Conservation (phyloP, 1,140 invertebrate species). For the Psix sp. region DNA sequence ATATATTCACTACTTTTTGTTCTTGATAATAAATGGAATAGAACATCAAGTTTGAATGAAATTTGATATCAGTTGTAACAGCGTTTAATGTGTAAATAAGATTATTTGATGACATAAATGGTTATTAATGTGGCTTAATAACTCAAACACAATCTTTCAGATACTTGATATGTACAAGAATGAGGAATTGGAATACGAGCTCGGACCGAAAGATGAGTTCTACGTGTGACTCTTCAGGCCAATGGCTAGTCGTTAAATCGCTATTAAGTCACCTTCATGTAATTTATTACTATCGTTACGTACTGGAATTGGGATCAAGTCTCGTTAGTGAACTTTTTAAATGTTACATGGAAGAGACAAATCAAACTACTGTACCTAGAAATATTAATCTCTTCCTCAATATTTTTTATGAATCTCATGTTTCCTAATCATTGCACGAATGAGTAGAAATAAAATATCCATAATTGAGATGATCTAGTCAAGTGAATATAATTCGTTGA, state of each 20-base stretch:
- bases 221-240: constrained; percentile 79
- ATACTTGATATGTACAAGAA: constrained; percentile 96
- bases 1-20: too few species aligned
- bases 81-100: too few species aligned
- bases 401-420: constrained; percentile 75
- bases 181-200: constrained; percentile 93
- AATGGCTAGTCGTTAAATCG: constrained; percentile 52
- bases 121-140: constrained; percentile 40
- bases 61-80: too few species aligned
- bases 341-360: constrained; percentile 59
- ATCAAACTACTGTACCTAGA: constrained; percentile 64
- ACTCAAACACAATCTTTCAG: constrained; percentile 79
- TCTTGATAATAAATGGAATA: too few species aligned
- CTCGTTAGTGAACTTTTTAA: constrained; percentile 66
- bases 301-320: constrained; percentile 77
- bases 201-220: constrained; percentile 92
- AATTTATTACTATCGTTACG: constrained; percentile 67
- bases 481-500: constrained; percentile 62
- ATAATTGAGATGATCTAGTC: constrained; percentile 75
- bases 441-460: constrained; percentile 61
- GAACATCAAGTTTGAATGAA: too few species aligned
- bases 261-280: constrained; percentile 60
- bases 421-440: constrained; percentile 65
- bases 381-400: constrained; percentile 65
- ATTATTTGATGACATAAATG: constrained; percentile 3